These are phyloP conservation scores for Nettapus auritus DNA, from an alignment of 2,113 vertebrate species.

Conservation along the genomic window DNA sequence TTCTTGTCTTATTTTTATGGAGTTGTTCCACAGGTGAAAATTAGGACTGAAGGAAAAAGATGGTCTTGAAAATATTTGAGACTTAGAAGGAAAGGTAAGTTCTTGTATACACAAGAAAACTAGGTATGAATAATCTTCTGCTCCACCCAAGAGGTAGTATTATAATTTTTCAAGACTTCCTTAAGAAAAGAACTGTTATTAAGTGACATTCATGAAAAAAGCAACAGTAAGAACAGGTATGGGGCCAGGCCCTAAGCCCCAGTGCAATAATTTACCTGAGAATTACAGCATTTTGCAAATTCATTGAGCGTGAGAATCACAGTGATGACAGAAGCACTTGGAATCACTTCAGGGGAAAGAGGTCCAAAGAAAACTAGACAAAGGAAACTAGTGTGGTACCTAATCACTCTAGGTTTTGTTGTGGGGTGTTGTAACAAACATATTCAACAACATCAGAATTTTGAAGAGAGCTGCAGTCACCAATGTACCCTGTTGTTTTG, in stretches of 20 bases:
- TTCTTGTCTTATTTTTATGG: not conserved
- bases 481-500: not conserved
- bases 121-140: not conserved
- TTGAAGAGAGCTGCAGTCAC: not conserved
- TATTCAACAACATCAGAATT: not conserved
- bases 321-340: not conserved
- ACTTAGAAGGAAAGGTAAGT: not conserved
- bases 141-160: no score
- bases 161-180: no score
- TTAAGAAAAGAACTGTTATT: not conserved
- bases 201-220: not conserved
- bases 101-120: not conserved
- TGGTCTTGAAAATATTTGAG: not conserved
- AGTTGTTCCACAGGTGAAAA: not conserved
- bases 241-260: not conserved
- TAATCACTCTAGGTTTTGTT: no score
- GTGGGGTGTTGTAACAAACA: not conserved
- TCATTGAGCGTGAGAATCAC: not conserved
- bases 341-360: not conserved
- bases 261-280: not conserved
- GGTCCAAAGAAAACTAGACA: not conserved
- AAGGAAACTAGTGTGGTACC: not conserved
- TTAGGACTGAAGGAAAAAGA: not conserved
- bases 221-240: not conserved
- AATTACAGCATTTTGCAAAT: not conserved